Percentiles rank a stretch among this genome's conserved stretches.
These are phyloP conservation scores for Laspeyria flexula DNA, from an alignment of 2,888 invertebrate species.

Conservation along the genomic window DNA sequence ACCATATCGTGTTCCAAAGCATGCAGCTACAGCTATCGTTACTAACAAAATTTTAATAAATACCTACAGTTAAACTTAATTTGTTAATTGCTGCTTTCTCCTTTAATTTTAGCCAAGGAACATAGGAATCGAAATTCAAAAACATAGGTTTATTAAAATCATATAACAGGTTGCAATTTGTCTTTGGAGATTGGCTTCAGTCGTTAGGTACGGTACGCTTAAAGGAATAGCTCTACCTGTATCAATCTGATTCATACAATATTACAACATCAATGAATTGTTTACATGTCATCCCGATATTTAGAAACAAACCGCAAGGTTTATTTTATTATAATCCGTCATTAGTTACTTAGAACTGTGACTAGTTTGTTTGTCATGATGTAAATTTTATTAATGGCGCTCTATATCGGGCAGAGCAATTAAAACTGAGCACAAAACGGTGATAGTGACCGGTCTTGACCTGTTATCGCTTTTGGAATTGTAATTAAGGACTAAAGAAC, in stretches of 20 bases:
- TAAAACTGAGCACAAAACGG: slow-evolving; percentile 43
- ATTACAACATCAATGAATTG: not conserved
- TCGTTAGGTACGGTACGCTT: no score
- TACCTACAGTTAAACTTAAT: no score
- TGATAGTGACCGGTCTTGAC: slow-evolving; percentile 47
- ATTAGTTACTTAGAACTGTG: slow-evolving; percentile 35
- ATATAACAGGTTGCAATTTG: no score
- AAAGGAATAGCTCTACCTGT: no score
- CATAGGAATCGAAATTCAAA: no score
- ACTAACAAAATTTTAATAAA: no score
- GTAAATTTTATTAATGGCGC: slow-evolving; percentile 36
- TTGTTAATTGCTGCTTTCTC: no score
- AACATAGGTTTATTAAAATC: no score
- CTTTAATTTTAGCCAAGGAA: no score
- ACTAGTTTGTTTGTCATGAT: slow-evolving; percentile 41
- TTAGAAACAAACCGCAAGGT: slow-evolving; percentile 17
- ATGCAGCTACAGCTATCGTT: no score
- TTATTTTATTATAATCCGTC: slow-evolving; percentile 19
- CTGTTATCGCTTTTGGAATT: slow-evolving; percentile 39
- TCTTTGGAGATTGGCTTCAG: no score
- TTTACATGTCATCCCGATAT: not conserved
- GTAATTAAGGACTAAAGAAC: slow-evolving; percentile 36
- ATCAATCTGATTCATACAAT: not conserved
- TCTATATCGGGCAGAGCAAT: slow-evolving; percentile 42
- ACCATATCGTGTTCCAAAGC: no score